These are phyloP conservation scores for Porites rus DNA, from an alignment of 92 coral and sea anemone species.

Conservation along the genomic window DNA sequence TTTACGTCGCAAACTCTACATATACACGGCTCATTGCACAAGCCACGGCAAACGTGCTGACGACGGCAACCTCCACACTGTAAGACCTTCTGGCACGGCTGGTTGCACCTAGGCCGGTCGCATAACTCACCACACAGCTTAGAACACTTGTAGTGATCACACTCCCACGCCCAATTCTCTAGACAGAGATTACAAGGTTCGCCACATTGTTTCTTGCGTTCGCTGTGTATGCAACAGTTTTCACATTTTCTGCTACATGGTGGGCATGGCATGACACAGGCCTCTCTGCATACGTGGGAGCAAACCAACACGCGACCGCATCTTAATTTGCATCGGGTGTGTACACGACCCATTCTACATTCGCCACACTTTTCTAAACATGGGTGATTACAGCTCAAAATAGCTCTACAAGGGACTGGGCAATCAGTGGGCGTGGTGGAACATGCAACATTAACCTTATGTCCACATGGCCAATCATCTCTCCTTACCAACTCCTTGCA, in stretches of 20 bases:
- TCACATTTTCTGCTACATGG: slow-evolving; percentile 74
- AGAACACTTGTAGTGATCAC: slow-evolving; percentile 74
- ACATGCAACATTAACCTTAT: slow-evolving; percentile 54
- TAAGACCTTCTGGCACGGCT: slow-evolving; percentile 61
- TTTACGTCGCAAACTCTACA: slow-evolving; percentile 69
- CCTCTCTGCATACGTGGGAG: slow-evolving; percentile 76
- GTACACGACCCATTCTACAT: slow-evolving; percentile 91
- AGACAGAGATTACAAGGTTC: slow-evolving; percentile 73
- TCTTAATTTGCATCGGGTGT: slow-evolving; percentile 60
- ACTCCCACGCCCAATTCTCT: slow-evolving; percentile 76
- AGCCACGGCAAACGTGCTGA: slow-evolving; percentile 68
- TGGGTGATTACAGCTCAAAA: slow-evolving; percentile 74
- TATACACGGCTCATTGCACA: slow-evolving; percentile 83
- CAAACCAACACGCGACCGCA: slow-evolving; percentile 81
- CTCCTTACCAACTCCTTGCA: slow-evolving; percentile 60
- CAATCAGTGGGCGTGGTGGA: slow-evolving; percentile 46
- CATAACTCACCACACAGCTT: slow-evolving; percentile 77
- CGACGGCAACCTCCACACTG: slow-evolving; percentile 46
- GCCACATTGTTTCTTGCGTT: slow-evolving; percentile 63
- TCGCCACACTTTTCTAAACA: slow-evolving; percentile 89
- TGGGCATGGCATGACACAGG: slow-evolving; percentile 75
- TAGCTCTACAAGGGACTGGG: slow-evolving; percentile 51
- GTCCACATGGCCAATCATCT: slow-evolving; percentile 68
- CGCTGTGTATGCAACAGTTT: slow-evolving; percentile 66
- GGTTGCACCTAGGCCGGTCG: slow-evolving; percentile 81